Evolutionary conservation across 2,888 invertebrate genomes (phyloP), one percentile per base, ranked within the genome.

Genomic region (Cremastobaeus sp.): DNA sequence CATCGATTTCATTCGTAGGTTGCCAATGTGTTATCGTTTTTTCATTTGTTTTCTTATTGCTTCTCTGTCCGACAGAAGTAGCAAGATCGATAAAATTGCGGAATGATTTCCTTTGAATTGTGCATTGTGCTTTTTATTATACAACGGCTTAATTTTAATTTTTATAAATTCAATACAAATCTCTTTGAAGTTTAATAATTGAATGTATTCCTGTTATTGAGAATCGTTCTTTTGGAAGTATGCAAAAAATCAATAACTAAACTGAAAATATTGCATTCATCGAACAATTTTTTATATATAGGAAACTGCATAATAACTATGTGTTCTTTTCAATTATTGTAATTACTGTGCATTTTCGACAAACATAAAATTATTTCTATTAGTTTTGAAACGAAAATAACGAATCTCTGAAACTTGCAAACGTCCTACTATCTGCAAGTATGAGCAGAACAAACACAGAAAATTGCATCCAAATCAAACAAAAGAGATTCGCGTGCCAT

Each of bases 21-120:
- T 54, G 57, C 66, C 55, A 60, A 59, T 60, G 52, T 69, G 69
- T 60, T 54, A 37, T 20, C 54, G 32, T 48, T 68, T 69, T 69
- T 69, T 52, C 69, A 37, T 60, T 28, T 54, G 45, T 69, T 60
- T 39, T 45, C 45, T 69, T 69, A 69, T 59, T 69, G 59, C 59
- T 52, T 52, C 25, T 8, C 52, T 37, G 52, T 52, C 54, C 52
- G 43, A 59, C 59, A 45, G 54, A 69, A 52, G 52, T 52, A 60
- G 35, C 43, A 57, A 52, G 59, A 59, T 52, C 68, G 15, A 69
- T 69, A 45, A 52, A 69, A 59, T 45, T 18, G 54, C 30, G 32
- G 45, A 69, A 69, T 69, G 60, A 69, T 69, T 69, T 60, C 35
- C 4, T 25, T 45, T 21, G 20, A 59, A 34, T n/a, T 45, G 50